A percentile compares a stretch with the other conserved stretches of the same genome.
These are phyloP conservation scores for Barnardius zonarius DNA, from an alignment of 2,113 vertebrate species.

Conservation along the genomic window DNA sequence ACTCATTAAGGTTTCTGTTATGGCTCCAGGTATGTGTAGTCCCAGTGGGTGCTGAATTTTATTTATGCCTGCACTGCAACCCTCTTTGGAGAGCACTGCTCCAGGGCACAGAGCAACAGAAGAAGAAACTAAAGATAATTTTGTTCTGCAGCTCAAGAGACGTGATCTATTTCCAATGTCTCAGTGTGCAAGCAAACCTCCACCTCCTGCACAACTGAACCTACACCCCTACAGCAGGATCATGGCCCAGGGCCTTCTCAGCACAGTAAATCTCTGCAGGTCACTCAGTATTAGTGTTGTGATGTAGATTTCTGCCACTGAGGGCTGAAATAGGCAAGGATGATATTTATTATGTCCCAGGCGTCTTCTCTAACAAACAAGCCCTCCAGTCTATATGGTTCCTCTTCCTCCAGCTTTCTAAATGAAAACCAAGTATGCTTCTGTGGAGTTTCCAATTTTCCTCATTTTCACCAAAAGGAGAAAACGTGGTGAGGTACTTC, in stretches of 20 bases:
- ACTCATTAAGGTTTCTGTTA: conserved; percentile 8
- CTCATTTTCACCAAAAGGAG: neutral
- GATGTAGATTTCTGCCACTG: neutral
- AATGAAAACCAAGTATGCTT: neutral
- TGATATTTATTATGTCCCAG: neutral
- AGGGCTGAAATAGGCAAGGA: neutral
- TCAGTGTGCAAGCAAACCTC: neutral
- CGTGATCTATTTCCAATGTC: neutral
- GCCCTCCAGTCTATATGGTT: neutral
- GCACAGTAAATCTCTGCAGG: neutral
- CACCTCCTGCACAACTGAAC: neutral
- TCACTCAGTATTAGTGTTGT: neutral
- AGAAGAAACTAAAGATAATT: neutral
- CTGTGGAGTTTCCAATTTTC: neutral
- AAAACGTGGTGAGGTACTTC: neutral
- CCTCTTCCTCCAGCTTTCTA: neutral
- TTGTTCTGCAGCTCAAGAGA: neutral
- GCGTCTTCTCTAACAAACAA: neutral
- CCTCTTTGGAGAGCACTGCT: neutral
- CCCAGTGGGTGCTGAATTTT: neutral
- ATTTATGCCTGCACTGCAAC: neutral
- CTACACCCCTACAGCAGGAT: neutral
- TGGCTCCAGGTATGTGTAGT: neutral
- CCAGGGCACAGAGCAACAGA: neutral
- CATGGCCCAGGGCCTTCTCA: neutral